Evolutionary conservation across 2,113 vertebrate genomes (phyloP).

Genomic region (Neomonachus schauinslandi): DNA sequence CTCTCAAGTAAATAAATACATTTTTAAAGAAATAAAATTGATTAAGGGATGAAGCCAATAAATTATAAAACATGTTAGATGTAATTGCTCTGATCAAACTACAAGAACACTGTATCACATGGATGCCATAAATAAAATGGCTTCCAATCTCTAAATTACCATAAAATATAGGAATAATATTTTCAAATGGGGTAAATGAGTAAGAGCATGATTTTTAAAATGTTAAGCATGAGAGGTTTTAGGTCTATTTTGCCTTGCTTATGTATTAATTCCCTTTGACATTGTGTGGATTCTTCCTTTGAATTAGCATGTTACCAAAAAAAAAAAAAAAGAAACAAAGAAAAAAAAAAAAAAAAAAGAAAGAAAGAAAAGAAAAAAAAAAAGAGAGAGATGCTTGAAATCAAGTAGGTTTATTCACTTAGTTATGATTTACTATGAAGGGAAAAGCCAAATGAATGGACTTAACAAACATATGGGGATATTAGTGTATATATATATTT

Average conservation of each 20-base stretch:
- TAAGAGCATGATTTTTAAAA: neutral
- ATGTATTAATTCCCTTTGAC: neutral
- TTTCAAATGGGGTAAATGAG: neutral
- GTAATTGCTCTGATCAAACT: neutral
- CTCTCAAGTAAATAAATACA: too few relatives aligned
- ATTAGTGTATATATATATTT: neutral
- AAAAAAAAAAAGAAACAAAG: too few relatives aligned
- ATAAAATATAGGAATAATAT: neutral
- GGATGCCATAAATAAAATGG: neutral
- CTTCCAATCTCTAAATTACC: neutral
- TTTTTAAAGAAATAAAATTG: neutral
- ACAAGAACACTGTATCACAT: neutral
- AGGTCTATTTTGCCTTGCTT: neutral
- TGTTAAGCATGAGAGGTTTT: neutral
- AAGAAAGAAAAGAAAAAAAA: neutral
- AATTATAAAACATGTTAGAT: neutral
- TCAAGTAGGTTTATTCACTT: slow-evolving; percentile 12
- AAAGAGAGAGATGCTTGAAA: slow-evolving; percentile 37
- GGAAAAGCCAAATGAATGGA: slow-evolving; percentile 41
- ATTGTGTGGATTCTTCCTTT: neutral
- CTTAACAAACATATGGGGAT: slow-evolving; percentile 15
- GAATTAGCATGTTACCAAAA: neutral
- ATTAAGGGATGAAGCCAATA: neutral
- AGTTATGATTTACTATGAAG: slow-evolving; percentile 16
- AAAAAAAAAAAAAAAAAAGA: neutral